phyloP scores from a whole-genome alignment of 2,888 invertebrate species.

The Furcula furcula region DNA sequence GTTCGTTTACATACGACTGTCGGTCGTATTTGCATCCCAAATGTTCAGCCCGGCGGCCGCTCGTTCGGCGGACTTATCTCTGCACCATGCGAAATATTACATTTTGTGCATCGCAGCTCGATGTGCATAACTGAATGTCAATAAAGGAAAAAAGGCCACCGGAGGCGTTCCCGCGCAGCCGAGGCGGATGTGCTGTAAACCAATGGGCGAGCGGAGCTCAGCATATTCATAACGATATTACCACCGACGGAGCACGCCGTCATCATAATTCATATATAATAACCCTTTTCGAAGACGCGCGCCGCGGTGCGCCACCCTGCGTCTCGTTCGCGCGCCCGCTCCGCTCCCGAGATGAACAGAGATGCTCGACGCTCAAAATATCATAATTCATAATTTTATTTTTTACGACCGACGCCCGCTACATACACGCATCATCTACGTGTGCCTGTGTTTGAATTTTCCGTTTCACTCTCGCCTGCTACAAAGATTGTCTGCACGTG shows the following conservation, averaged over 20 bases:
- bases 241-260: constrained; percentile 75
- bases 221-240: constrained; percentile 83
- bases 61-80: constrained; percentile 70
- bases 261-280: constrained; percentile 83
- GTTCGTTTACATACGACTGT: constrained; percentile 81
- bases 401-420: constrained; percentile 48
- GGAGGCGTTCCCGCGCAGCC: constrained; percentile 75
- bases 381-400: constrained; percentile 81
- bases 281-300: constrained; percentile 76
- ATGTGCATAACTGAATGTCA: constrained; percentile 80
- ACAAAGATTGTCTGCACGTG: constrained; percentile 12
- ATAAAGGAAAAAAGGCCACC: constrained; percentile 78
- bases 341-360: constrained; percentile 54
- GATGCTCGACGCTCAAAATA: constrained; percentile 62
- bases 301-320: constrained; percentile 65
- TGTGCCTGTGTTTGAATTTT: constrained; percentile 46
- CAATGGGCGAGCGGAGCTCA: constrained; percentile 74
- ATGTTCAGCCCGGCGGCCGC: constrained; percentile 65
- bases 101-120: constrained; percentile 77
- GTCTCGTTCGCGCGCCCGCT: constrained; percentile 57
- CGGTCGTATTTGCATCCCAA: constrained; percentile 80
- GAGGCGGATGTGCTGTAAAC: constrained; percentile 77
- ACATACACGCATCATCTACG: constrained; percentile 41
- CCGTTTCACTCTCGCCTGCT: constrained; percentile 48
- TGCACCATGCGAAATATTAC: constrained; percentile 76